Percentiles rank a stretch among this genome's conserved stretches.
These are phyloP conservation scores for Patella ulyssiponensis DNA, from an alignment of 2,888 invertebrate genomes.

Conservation along the genomic window DNA sequence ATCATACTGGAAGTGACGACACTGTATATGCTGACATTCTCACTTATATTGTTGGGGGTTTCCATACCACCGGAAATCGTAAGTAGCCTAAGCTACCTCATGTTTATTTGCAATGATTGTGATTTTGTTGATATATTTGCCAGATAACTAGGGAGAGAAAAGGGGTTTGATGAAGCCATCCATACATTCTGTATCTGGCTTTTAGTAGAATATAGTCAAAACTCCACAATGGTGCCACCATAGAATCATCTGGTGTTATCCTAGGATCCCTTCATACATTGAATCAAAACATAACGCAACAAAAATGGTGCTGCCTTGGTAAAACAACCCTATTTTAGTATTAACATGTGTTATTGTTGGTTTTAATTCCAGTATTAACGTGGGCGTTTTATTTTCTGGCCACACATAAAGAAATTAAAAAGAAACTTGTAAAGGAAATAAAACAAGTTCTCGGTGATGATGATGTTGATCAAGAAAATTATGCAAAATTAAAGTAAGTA, in stretches of 20 bases:
- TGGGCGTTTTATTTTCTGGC: slow-evolving; percentile 72
- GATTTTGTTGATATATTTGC: too few relatives aligned
- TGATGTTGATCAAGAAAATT: slow-evolving; percentile 46
- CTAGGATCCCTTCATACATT: too few relatives aligned
- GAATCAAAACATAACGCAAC: too few relatives aligned
- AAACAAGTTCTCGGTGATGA: slow-evolving; percentile 49
- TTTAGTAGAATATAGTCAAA: too few relatives aligned
- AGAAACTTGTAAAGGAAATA: slow-evolving; percentile 59
- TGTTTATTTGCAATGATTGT: too few relatives aligned
- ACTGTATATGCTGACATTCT: slow-evolving; percentile 45
- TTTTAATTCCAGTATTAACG: slow-evolving; percentile 63
- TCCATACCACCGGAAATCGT: slow-evolving; percentile 69
- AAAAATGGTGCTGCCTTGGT: too few relatives aligned
- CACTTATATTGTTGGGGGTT: slow-evolving; percentile 61
- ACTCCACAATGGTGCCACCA: too few relatives aligned
- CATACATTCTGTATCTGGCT: too few relatives aligned
- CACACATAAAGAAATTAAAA: slow-evolving; percentile 65
- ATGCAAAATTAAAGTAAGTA: slow-evolving; percentile 56
- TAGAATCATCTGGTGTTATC: too few relatives aligned
- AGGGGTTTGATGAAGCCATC: too few relatives aligned
- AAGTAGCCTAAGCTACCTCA: slow-evolving; percentile 34
- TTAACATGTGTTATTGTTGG: not conserved
- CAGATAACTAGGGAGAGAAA: too few relatives aligned
- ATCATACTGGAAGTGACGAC: slow-evolving; percentile 38
- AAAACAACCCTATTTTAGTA: too few relatives aligned